A percentile compares a stretch with the other conserved stretches of the same genome.
Evolutionary conservation across 2,113 vertebrate genomes (phyloP).

Genomic region (Festucalex cinctus): DNA sequence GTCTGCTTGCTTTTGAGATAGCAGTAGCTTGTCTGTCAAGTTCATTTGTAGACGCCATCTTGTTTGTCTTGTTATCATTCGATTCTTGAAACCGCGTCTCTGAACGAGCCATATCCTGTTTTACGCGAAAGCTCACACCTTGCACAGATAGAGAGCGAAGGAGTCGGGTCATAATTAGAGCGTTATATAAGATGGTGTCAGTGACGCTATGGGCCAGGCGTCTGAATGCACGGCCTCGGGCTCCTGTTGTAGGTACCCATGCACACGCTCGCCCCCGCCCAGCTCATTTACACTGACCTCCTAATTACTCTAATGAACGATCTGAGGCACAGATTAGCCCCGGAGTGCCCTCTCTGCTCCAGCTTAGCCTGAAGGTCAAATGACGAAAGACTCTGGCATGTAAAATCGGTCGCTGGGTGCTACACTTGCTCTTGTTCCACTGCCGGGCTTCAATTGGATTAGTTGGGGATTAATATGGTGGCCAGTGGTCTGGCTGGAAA

Average conservation of each 20-base stretch:
- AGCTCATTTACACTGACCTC: slow-evolving; percentile 39
- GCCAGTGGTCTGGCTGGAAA: slow-evolving; percentile 1
- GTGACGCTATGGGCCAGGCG: slow-evolving; percentile 26
- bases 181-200: slow-evolving; percentile 44
- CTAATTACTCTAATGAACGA: slow-evolving; percentile 49
- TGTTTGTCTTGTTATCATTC: too few relatives aligned
- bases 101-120: too few relatives aligned
- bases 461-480: slow-evolving; percentile 32
- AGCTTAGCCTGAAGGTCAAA: slow-evolving; percentile 29
- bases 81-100: too few relatives aligned
- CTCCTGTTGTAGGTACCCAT: slow-evolving; percentile 12
- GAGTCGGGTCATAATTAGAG: slow-evolving; percentile 42
- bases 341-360: slow-evolving; percentile 22
- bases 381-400: slow-evolving; percentile 22
- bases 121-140: background rate
- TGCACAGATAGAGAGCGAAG: background rate
- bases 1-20: background rate
- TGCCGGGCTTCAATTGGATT: slow-evolving; percentile 36
- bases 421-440: slow-evolving; percentile 11
- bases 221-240: slow-evolving; percentile 22
- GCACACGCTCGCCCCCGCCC: slow-evolving; percentile 25
- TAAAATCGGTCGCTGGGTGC: slow-evolving; percentile 21
- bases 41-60: too few relatives aligned
- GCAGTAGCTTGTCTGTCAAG: too few relatives aligned
- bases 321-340: slow-evolving; percentile 32